phyloP scores from a whole-genome alignment of 2,888 invertebrate genomes.

The Drosophila hawaiiensis region DNA sequence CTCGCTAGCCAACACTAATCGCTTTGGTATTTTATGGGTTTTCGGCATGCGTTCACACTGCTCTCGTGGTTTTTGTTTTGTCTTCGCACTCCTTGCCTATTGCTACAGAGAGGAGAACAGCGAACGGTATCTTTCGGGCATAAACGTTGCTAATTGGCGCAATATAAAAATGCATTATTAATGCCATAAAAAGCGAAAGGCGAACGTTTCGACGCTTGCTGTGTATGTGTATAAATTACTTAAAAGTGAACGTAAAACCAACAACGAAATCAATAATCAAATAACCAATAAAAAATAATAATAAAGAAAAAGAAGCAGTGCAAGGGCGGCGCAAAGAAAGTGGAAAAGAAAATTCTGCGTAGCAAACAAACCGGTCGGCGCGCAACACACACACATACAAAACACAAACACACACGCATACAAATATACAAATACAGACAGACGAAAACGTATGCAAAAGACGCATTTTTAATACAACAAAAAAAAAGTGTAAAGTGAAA shows the following conservation, averaged over 20 bases:
- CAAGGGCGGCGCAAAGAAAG: constrained; percentile 62
- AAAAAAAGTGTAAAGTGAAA: constrained; percentile 26
- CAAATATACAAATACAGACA: constrained; percentile 40
- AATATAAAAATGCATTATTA: constrained; percentile 52
- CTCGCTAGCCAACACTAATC: neutral
- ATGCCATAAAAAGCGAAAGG: constrained; percentile 73
- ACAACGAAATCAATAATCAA: constrained; percentile 10
- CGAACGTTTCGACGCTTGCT: constrained; percentile 34
- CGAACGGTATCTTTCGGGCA: constrained; percentile 36
- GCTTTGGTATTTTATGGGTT: constrained; percentile 12
- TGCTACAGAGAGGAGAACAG: constrained; percentile 54
- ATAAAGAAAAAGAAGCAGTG: constrained; percentile 49
- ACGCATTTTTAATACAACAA: constrained; percentile 51
- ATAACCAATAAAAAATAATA: constrained; percentile 38
- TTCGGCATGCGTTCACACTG: constrained; percentile 34
- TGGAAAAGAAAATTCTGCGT: constrained; percentile 75
- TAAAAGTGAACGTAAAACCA: constrained; percentile 54
- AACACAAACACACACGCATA: constrained; percentile 59
- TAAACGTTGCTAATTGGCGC: constrained; percentile 46
- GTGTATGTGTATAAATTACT: constrained; percentile 58
- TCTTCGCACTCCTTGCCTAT: constrained; percentile 61
- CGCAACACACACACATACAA: constrained; percentile 61
- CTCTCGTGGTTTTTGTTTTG: constrained; percentile 61
- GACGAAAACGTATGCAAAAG: constrained; percentile 66
- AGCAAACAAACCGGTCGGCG: constrained; percentile 77